These are phyloP conservation scores for Margarornis squamiger DNA, from an alignment of 2,797 vertebrate genomes.

Conservation along the genomic window DNA sequence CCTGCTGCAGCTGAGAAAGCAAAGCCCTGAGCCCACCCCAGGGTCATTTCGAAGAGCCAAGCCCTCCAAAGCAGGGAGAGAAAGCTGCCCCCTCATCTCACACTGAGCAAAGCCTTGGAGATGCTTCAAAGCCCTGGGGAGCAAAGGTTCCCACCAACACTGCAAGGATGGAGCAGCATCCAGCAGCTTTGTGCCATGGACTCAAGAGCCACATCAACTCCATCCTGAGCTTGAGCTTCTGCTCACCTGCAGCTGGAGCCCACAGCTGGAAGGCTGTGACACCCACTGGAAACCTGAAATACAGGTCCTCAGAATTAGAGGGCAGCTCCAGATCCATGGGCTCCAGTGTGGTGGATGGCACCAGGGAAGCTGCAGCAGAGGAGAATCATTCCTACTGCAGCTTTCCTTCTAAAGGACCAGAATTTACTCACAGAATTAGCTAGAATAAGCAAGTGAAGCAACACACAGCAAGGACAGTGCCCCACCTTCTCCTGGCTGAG, in stretches of 20 bases:
- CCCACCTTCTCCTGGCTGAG: neutral
- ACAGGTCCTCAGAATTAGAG: neutral
- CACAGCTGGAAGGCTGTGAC: neutral
- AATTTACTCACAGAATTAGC: neutral
- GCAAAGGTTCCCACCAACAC: neutral
- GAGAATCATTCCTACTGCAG: neutral
- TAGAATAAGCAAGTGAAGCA: fast-evolving
- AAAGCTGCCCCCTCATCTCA: neutral
- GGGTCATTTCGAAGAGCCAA: neutral
- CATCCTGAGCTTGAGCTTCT: neutral
- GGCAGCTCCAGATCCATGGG: neutral
- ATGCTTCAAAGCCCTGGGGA: neutral
- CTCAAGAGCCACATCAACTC: neutral
- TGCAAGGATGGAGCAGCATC: neutral
- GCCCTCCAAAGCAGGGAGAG: fast-evolving
- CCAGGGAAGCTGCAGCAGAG: neutral
- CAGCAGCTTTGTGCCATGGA: neutral
- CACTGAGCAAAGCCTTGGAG: neutral
- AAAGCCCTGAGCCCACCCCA: neutral
- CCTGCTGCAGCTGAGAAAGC: neutral
- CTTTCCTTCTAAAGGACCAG: neutral
- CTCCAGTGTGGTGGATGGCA: neutral
- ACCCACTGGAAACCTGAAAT: neutral
- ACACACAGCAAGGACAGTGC: neutral
- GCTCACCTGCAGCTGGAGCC: neutral